Evolutionary conservation across 2,797 vertebrate species (phyloP).

Genomic region (Agapornis canus): DNA sequence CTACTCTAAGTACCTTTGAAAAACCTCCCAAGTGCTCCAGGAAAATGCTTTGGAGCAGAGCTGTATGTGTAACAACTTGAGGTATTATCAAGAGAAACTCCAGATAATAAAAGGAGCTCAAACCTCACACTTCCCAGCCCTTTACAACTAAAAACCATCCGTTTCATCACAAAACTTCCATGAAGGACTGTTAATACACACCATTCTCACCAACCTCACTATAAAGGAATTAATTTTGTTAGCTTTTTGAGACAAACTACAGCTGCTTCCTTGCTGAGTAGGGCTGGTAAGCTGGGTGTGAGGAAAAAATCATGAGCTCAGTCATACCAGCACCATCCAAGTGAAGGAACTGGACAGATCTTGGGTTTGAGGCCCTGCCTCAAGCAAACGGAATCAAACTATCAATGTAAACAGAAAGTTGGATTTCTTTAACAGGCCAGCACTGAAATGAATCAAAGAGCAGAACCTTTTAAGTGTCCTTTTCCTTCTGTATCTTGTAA

Average conservation of each 20-base stretch:
- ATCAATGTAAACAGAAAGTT: not conserved
- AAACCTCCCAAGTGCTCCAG: not conserved
- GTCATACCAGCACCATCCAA: not conserved
- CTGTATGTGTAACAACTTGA: not conserved
- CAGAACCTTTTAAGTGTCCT: constrained; percentile 20
- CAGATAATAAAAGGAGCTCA: not conserved
- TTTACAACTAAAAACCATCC: not conserved
- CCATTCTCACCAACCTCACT: not conserved
- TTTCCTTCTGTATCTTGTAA: constrained; percentile 44
- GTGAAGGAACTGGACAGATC: not conserved
- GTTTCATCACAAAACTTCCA: not conserved
- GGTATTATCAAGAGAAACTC: not conserved
- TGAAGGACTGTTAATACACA: not conserved
- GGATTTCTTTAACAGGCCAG: constrained; percentile 31
- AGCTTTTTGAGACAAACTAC: not conserved
- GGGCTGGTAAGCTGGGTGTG: not conserved
- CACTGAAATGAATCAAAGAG: constrained; percentile 39
- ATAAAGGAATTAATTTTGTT: not conserved
- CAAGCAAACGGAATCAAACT: not conserved
- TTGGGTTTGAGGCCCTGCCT: not conserved
- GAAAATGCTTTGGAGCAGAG: constrained; percentile 7
- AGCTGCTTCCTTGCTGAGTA: not conserved
- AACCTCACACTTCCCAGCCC: not conserved
- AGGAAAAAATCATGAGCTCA: not conserved
- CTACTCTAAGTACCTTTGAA: constrained; percentile 28